Base-by-base conservation (phyloP, 2,888 invertebrate genomes). In the Sesia apiformis region DNA sequence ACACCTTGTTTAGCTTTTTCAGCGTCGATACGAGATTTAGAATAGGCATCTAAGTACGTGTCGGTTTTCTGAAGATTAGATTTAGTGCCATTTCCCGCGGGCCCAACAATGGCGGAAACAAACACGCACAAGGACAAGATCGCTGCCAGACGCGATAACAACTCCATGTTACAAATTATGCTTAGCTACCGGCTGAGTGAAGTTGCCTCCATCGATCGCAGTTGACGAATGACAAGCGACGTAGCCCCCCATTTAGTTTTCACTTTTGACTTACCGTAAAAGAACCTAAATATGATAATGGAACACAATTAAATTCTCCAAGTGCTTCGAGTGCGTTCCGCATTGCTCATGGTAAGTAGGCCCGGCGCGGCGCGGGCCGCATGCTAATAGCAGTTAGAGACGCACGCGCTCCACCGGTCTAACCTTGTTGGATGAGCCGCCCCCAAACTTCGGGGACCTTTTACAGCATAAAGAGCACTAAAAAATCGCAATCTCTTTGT, bases 11-110 rank as follows among this genome's bases (percentile, higher is more conserved):
- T 84, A 55, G 84, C 81, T 67, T 80, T 86, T 71, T 78, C 90
- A 62, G 79, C 90, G 77, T 75, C 88, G 68, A 74, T 85, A 71
- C 67, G 74, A 38, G 92, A 92, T 63, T 92, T 91, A 4, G 91
- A 90, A 63, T 93, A 91, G 3, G 93, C 93, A 49, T 93, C 92
- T 62, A 94, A 74, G 65, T 93, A 94, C 3, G 92, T 92, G 72
- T 94, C 93, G 1, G 81, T 81, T 70, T 85, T 86, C 53, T 77
- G 69, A 53, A 67, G 62, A 38, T 57, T 38, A 8, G 65, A 55
- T 66, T 83, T 84, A 1, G 84, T 87, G 56, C 66, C 71, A 59
- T 85, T 88, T 38, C 63, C 65, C n/a, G 60, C 57, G 6, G 85
- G 86, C n/a, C 83, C 84, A 5, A 86, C 72, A 50, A 89, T 86